Conservation (phyloP, 2,888 invertebrate species). For the Hydraecia micacea region DNA sequence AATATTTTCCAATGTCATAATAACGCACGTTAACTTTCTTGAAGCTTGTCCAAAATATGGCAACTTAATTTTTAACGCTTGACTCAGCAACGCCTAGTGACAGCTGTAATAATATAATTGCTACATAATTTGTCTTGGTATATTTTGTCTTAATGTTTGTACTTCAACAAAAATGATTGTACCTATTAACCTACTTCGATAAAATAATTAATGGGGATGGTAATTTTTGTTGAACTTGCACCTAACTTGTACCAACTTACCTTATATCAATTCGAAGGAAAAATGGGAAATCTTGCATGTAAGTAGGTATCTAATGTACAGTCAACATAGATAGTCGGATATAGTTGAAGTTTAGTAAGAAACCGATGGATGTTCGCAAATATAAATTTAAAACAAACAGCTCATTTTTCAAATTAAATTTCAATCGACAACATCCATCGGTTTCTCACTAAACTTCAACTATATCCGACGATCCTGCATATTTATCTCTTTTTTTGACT, state of each 20-base stretch:
- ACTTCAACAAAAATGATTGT: too few species aligned
- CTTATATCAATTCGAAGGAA: background rate
- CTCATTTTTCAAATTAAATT: too few species aligned
- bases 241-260: background rate
- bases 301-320: too few species aligned
- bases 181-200: too few species aligned
- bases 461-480: too few species aligned
- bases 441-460: too few species aligned
- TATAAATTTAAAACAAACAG: too few species aligned
- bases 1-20: slow-evolving; percentile 11
- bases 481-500: too few species aligned
- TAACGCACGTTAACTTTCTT: slow-evolving; percentile 2
- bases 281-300: background rate
- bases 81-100: slow-evolving; percentile 12
- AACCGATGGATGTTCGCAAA: too few species aligned
- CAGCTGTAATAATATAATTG: slow-evolving; percentile 18
- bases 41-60: slow-evolving; percentile 7
- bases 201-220: background rate
- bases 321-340: too few species aligned
- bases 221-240: background rate
- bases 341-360: too few species aligned
- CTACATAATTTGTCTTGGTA: background rate
- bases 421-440: too few species aligned
- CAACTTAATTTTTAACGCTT: background rate
- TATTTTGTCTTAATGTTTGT: background rate